Base-by-base conservation (phyloP, 2,797 vertebrate genomes). In the Chaenodraco wilsoni region DNA sequence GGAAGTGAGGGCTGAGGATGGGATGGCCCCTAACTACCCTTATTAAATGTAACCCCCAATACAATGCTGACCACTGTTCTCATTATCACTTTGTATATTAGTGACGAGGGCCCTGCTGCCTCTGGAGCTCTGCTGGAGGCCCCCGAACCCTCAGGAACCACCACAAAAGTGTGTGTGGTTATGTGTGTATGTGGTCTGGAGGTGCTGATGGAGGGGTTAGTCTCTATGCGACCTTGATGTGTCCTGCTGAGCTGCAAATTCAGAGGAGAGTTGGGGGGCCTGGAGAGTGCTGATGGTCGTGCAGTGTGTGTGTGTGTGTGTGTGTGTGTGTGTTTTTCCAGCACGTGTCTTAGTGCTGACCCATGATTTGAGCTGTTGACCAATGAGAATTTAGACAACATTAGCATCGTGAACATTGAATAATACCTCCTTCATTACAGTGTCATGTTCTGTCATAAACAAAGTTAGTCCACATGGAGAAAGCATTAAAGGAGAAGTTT, bases 241-340 rank as follows among this genome's bases (percentile, higher is more conserved):
- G 84, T 91, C 88, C 86, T 84, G 83, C 89, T 84, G 87, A 90
- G 84, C 86, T 87, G 89, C 87, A 82, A 81, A 89, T 82, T 89
- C 82, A 90, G 81, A 68, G 76, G 79, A 83, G 74, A 68, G 67
- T 68, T 62, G 31, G 72, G 60, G n/a, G 33, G 13, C 55, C 68
- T 66, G 15, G 31, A 76, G 70, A 80, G 66, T 73, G 78, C 79
- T 76, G 82, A 78, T 78, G 49, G 48, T 56, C 21, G 27, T 73
- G 58, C 45, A 13, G 56, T 52, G 31, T 69, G 58, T 64, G 23
- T 74, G 23, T 23, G 23, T 23, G 54, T 73, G 33, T 78, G 59
- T 74, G 48, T 69, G 56, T 49, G 58, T 64, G 56, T 52, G 31
- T 69, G 58, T 61, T 59, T 52, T 23, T 76, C 63, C 11, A 4